phyloP scores from a whole-genome alignment of 2,888 invertebrate species.

The Eudemis profundana region DNA sequence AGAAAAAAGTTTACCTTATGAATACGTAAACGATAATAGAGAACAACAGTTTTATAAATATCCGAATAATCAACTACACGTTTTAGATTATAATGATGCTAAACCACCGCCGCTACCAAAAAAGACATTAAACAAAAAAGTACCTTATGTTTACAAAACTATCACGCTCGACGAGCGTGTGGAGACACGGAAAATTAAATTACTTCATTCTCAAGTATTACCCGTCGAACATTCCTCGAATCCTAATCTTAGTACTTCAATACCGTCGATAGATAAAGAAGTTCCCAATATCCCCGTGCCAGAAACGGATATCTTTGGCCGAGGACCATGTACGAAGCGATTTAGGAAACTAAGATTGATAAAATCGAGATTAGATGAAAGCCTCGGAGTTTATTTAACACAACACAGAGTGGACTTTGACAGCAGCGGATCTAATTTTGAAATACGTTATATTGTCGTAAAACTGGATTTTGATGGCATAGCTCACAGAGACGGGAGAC shows the following conservation, averaged over 20 bases:
- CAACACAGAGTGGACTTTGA: slow-evolving; percentile 86
- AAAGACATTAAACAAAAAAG: slow-evolving; percentile 75
- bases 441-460: slow-evolving; percentile 87
- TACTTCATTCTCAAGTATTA: slow-evolving; percentile 77
- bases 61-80: slow-evolving; percentile 51
- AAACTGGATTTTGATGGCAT: slow-evolving; percentile 88
- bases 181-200: slow-evolving; percentile 80
- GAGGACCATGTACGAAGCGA: slow-evolving; percentile 86
- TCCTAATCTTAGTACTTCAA: slow-evolving; percentile 63
- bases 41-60: slow-evolving; percentile 58
- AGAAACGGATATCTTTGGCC: slow-evolving; percentile 77
- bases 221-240: slow-evolving; percentile 69
- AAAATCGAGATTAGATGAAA: slow-evolving; percentile 88
- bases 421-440: slow-evolving; percentile 80
- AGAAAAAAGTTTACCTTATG: slow-evolving; percentile 68
- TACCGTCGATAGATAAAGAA: slow-evolving; percentile 66
- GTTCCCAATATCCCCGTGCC: slow-evolving; percentile 60
- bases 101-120: slow-evolving; percentile 81
- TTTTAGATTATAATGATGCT: slow-evolving; percentile 69
- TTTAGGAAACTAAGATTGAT: slow-evolving; percentile 88
- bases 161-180: slow-evolving; percentile 80
- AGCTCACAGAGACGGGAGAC: slow-evolving; percentile 91
- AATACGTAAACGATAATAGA: slow-evolving; percentile 67
- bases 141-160: slow-evolving; percentile 77
- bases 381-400: slow-evolving; percentile 89